Conservation (phyloP, 1,140 invertebrate genomes). For the Vanessa atalanta region DNA sequence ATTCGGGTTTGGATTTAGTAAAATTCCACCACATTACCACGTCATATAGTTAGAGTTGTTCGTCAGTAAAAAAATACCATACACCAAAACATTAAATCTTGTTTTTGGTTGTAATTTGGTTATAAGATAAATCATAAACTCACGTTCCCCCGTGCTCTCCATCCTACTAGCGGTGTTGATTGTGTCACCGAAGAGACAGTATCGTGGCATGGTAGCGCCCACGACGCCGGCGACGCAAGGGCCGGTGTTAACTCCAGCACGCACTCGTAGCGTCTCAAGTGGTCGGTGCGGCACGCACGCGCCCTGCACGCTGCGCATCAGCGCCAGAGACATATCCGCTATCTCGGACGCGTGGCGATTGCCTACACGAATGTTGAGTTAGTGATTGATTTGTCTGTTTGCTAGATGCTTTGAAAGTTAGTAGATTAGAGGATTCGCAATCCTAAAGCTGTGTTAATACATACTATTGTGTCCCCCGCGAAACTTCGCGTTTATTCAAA, state of each 20-base stretch:
- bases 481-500: too few species aligned
- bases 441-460: too few species aligned
- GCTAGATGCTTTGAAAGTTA: too few species aligned
- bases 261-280: slow-evolving; percentile 79
- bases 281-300: slow-evolving; percentile 83
- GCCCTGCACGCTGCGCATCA: slow-evolving; percentile 76
- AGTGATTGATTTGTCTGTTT: too few species aligned
- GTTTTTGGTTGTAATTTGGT: not conserved
- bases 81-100: too few species aligned
- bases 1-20: too few species aligned
- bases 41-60: too few species aligned
- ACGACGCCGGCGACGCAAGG: slow-evolving; percentile 84
- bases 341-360: slow-evolving; percentile 82
- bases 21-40: too few species aligned
- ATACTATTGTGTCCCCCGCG: too few species aligned
- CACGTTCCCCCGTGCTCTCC: slow-evolving; percentile 91
- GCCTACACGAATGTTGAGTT: slow-evolving; percentile 39
- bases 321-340: slow-evolving; percentile 83
- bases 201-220: slow-evolving; percentile 84
- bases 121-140: not conserved
- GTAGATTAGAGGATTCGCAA: too few species aligned
- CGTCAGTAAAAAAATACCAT: too few species aligned
- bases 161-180: slow-evolving; percentile 92
- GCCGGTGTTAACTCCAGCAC: slow-evolving; percentile 84
- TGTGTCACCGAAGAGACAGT: slow-evolving; percentile 90